Base-by-base conservation (phyloP, 1,140 invertebrate genomes). In the Bombus ignitus region DNA sequence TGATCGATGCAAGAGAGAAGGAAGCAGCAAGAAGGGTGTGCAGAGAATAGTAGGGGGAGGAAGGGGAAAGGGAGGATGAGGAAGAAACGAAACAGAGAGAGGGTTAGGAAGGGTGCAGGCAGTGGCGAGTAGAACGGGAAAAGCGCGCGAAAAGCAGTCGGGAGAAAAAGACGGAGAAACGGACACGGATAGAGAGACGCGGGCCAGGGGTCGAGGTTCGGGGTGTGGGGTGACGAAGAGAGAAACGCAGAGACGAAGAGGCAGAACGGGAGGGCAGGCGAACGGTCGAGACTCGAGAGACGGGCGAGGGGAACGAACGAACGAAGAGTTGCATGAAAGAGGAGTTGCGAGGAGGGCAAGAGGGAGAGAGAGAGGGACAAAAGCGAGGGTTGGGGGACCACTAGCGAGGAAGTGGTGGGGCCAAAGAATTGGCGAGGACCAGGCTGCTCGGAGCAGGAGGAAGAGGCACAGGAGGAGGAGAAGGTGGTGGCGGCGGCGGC, bases 381-480 rank as follows among this genome's bases (percentile, higher is more conserved):
- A 82, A 80, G 89, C 82, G 65, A 85, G 87, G 90, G 88, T 87
- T 83, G 81, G 88, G 82, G 91, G 86, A 76, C 80, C 81, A 80
- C 88, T 80, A 85, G 90, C 86, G 88, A 84, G 79, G 81, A 86
- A 83, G 88, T 92, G 91, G 92, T 91, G 93, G 93, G 92, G 92
- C 90, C 85, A 92, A 90, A 92, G 92, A 93, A 93, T 93, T 91
- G 93, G 91, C 91, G 91, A 92, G 90, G 92, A 93, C 93, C 92
- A 90, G 91, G 90, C 85, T 87, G 77, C 88, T 88, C 87, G 91
- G 81, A 87, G 90, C 74, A 85, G 82, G 78, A 82, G 88, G 68
- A 81, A 66, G 84, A 89, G 71, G 75, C 42, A 77, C 37, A 73
- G 72, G 78, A 85, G 75, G 42, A 59, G 82, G 32, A 75, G 82